A percentile compares a stretch with the other conserved stretches of the same genome.
Evolutionary conservation across 1,140 invertebrate species (phyloP).

Genomic region (Stratiolaelaps scimitus): DNA sequence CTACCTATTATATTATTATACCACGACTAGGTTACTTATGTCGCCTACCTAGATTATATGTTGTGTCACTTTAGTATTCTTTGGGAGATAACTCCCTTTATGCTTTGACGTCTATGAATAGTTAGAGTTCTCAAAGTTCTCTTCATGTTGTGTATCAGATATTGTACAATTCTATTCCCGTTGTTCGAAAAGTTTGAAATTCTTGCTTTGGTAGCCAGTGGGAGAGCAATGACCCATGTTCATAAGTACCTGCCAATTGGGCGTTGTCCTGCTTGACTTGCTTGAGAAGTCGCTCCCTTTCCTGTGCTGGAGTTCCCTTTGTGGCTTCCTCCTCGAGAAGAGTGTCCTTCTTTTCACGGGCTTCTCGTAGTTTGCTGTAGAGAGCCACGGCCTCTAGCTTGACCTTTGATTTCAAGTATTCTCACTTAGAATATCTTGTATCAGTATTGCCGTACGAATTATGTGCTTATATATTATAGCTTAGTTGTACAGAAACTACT

Average conservation of each 20-base stretch:
- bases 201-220: background rate
- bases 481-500: too few species aligned
- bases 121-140: too few species aligned
- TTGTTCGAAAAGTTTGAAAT: background rate
- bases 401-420: conserved; percentile 36
- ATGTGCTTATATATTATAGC: too few species aligned
- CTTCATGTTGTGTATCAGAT: too few species aligned
- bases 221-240: background rate
- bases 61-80: too few species aligned
- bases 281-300: conserved; percentile 56
- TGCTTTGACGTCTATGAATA: too few species aligned
- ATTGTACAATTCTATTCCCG: too few species aligned
- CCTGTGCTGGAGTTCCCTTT: conserved; percentile 57
- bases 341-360: conserved; percentile 53
- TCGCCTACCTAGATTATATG: too few species aligned
- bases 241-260: conserved; percentile 51
- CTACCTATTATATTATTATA: too few species aligned
- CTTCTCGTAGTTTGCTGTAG: conserved; percentile 53
- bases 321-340: conserved; percentile 56
- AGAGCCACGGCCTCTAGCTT: conserved; percentile 61
- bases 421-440: conserved; percentile 22
- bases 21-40: too few species aligned
- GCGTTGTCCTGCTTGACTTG: conserved; percentile 67
- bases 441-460: conserved; percentile 19
- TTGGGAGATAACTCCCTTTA: too few species aligned